Conservation (phyloP, 2,797 vertebrate species). For the Amazonetta brasiliensis region DNA sequence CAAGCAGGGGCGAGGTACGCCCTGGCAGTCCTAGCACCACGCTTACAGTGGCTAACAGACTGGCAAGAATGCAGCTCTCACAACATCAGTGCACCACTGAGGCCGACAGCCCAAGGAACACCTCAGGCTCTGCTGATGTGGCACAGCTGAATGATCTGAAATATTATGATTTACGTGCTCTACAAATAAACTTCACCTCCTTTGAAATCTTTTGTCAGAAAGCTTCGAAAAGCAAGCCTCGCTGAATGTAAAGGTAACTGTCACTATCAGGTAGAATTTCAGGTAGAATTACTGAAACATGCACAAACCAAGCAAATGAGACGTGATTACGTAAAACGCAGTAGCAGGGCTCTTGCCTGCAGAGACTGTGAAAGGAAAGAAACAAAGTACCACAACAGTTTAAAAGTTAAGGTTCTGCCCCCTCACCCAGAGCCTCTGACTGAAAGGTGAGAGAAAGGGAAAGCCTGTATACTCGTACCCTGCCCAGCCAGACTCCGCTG, state of each 20-base stretch:
- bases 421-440: neutral
- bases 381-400: neutral
- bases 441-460: neutral
- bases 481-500: neutral
- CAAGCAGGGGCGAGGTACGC: neutral
- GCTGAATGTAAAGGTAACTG: neutral
- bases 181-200: neutral
- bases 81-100: neutral
- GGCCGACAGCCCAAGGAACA: neutral
- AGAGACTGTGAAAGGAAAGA: neutral
- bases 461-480: neutral
- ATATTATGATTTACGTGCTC: neutral
- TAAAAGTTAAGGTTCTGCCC: neutral
- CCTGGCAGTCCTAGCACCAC: neutral
- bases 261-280: neutral
- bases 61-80: neutral
- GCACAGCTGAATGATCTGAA: neutral
- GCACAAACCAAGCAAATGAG: slow-evolving; percentile 2
- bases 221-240: neutral
- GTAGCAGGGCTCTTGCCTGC: neutral
- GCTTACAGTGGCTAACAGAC: neutral
- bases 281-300: neutral
- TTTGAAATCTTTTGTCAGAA: neutral
- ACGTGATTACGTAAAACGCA: slow-evolving; percentile 1
- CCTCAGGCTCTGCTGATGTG: neutral